Percentiles rank a stretch among this genome's conserved stretches.
These are phyloP conservation scores for Atta colombica DNA, from an alignment of 1,140 invertebrate genomes.

Conservation along the genomic window DNA sequence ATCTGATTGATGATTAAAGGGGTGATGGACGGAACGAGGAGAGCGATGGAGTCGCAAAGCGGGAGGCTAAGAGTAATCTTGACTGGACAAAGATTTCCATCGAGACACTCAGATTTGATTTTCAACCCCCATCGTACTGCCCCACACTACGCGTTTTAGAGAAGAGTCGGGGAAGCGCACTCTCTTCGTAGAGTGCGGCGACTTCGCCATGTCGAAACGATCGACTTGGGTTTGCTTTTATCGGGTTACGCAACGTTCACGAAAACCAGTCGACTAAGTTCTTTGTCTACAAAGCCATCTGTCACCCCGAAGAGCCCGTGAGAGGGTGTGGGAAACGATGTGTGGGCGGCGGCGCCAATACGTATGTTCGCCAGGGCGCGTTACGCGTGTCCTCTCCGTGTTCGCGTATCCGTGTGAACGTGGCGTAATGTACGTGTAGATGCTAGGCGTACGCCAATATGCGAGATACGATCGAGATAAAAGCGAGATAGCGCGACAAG, in stretches of 20 bases:
- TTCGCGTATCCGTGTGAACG: slow-evolving; percentile 13
- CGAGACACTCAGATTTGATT: slow-evolving; percentile 77
- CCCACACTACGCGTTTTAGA: slow-evolving; percentile 37
- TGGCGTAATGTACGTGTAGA: slow-evolving; percentile 38
- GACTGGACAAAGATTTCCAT: slow-evolving; percentile 61
- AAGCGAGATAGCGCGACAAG: slow-evolving; percentile 79
- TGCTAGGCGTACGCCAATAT: slow-evolving; percentile 58
- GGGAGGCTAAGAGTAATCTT: slow-evolving; percentile 66
- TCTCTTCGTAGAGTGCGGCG: background rate
- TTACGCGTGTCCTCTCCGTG: slow-evolving; percentile 45
- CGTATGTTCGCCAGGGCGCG: slow-evolving; percentile 30
- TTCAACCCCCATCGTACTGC: slow-evolving; percentile 77
- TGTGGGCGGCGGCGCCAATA: slow-evolving; percentile 49
- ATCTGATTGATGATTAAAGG: slow-evolving; percentile 63
- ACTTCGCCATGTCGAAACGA: slow-evolving; percentile 56
- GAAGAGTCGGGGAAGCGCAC: background rate
- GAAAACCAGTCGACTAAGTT: slow-evolving; percentile 77
- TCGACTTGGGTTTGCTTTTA: slow-evolving; percentile 79
- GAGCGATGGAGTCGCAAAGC: slow-evolving; percentile 12
- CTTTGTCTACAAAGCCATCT: slow-evolving; percentile 81
- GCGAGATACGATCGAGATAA: slow-evolving; percentile 77
- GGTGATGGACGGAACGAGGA: slow-evolving; percentile 22
- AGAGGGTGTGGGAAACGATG: slow-evolving; percentile 54
- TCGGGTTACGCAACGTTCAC: slow-evolving; percentile 79
- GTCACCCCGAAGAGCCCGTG: slow-evolving; percentile 72